A percentile compares a stretch with the other conserved stretches of the same genome.
These are phyloP conservation scores for Limnephilus rhombicus DNA, from an alignment of 2,888 invertebrate genomes.

Conservation along the genomic window DNA sequence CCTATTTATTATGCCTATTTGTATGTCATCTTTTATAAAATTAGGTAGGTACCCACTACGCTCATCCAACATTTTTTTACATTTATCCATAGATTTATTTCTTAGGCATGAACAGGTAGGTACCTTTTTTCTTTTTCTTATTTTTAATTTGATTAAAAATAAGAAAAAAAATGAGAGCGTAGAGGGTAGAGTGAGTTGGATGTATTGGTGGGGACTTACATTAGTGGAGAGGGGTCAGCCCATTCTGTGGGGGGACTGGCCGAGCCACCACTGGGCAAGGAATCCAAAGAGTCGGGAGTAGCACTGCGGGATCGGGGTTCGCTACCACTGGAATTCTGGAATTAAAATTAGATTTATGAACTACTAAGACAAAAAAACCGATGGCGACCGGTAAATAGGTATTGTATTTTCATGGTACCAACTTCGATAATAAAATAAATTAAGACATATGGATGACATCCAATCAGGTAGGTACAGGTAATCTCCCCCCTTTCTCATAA, in stretches of 20 bases:
- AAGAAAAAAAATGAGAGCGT: too few relatives aligned
- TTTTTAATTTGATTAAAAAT: background rate
- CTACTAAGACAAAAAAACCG: too few relatives aligned
- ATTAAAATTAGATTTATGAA: conserved; percentile 65
- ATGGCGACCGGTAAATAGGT: too few relatives aligned
- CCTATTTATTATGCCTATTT: background rate
- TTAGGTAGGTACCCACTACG: too few relatives aligned
- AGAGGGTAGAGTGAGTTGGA: background rate
- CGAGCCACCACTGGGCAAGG: conserved; percentile 81
- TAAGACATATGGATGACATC: background rate
- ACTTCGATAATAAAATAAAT: background rate
- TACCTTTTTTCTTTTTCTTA: background rate
- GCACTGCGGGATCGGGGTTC: conserved; percentile 91
- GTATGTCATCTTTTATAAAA: background rate
- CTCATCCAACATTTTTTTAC: too few relatives aligned
- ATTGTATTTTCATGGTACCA: too few relatives aligned
- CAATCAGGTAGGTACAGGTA: background rate
- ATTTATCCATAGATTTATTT: background rate
- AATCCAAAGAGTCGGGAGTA: conserved; percentile 92
- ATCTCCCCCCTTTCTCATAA: background rate
- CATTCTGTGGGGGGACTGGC: conserved; percentile 76
- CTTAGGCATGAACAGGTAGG: background rate
- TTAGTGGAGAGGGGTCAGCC: conserved; percentile 75
- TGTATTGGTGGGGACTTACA: conserved; percentile 70
- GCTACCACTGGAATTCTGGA: conserved; percentile 87